phyloP scores from a whole-genome alignment of 2,888 invertebrate genomes.

The Bugulina stolonifera region DNA sequence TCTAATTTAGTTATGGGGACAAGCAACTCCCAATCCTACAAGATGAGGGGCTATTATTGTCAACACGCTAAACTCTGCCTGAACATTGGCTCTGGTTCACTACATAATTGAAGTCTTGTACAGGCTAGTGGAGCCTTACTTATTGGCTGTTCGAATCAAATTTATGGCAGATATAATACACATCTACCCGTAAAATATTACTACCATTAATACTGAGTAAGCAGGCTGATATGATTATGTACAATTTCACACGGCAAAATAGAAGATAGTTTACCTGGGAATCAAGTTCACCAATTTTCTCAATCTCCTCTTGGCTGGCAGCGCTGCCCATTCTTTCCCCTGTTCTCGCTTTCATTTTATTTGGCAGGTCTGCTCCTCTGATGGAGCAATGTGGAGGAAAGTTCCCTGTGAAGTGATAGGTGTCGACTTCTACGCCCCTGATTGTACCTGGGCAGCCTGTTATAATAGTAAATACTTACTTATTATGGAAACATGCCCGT shows the following conservation, averaged over 20 bases:
- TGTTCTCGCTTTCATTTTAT: slow-evolving; percentile 25
- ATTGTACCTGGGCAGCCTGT: slow-evolving; percentile 38
- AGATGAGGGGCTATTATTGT: too few species aligned
- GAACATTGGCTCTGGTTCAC: too few species aligned
- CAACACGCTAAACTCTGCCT: too few species aligned
- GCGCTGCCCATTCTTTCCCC: slow-evolving; percentile 32
- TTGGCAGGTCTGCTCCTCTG: slow-evolving; percentile 35
- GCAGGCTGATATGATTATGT: too few species aligned
- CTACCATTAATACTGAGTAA: too few species aligned
- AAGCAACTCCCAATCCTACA: slow-evolving; percentile 36
- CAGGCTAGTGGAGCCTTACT: too few species aligned
- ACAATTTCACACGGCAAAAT: neutral
- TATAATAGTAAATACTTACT: too few species aligned
- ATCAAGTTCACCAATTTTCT: slow-evolving; percentile 30
- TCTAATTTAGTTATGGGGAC: slow-evolving; percentile 32
- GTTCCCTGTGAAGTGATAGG: slow-evolving; percentile 40
- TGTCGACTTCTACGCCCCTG: slow-evolving; percentile 39
- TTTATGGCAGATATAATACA: too few species aligned
- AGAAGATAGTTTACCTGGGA: slow-evolving; percentile 34
- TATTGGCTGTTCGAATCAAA: too few species aligned
- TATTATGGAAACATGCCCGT: too few species aligned
- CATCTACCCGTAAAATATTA: too few species aligned
- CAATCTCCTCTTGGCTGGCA: slow-evolving; percentile 31
- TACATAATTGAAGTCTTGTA: too few species aligned
- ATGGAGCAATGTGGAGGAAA: slow-evolving; percentile 36